These are phyloP conservation scores for Bombyx mandarina DNA, from an alignment of 1,140 invertebrate species.

Conservation along the genomic window DNA sequence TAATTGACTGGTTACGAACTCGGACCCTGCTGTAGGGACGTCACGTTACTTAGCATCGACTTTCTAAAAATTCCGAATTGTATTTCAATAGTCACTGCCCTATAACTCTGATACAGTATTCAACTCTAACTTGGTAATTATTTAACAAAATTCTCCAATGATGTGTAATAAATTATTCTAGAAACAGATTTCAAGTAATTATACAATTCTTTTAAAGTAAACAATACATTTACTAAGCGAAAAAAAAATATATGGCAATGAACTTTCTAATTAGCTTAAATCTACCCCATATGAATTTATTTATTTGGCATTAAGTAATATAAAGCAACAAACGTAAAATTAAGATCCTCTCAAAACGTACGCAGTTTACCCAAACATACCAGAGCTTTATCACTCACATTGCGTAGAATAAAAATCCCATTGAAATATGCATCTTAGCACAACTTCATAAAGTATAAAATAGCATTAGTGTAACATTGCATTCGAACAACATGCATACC, in stretches of 20 bases:
- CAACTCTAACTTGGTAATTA: too few species aligned
- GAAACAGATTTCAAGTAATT: too few species aligned
- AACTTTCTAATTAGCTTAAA: too few species aligned
- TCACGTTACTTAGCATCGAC: constrained; percentile 59
- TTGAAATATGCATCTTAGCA: constrained; percentile 11
- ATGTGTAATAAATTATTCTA: too few species aligned
- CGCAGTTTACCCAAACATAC: constrained; percentile 47
- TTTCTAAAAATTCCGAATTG: constrained; percentile 51
- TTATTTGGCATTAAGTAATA: too few species aligned
- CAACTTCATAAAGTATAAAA: constrained; percentile 18
- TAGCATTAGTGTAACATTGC: constrained; percentile 19
- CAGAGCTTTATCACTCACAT: constrained; percentile 45
- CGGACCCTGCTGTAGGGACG: constrained; percentile 62
- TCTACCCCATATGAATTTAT: too few species aligned
- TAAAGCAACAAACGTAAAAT: constrained; percentile 33
- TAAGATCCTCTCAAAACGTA: constrained; percentile 63
- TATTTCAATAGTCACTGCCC: constrained; percentile 19
- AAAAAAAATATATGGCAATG: too few species aligned
- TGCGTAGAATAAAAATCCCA: constrained; percentile 20
- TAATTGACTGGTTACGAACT: constrained; percentile 68
- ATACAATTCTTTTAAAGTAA: too few species aligned
- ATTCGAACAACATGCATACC: constrained; percentile 32
- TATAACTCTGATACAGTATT: too few species aligned
- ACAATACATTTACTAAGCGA: too few species aligned
- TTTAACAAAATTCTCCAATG: too few species aligned